These are phyloP conservation scores for Platyrinchus mystaceus DNA, from an alignment of 2,797 vertebrate species.

Conservation along the genomic window DNA sequence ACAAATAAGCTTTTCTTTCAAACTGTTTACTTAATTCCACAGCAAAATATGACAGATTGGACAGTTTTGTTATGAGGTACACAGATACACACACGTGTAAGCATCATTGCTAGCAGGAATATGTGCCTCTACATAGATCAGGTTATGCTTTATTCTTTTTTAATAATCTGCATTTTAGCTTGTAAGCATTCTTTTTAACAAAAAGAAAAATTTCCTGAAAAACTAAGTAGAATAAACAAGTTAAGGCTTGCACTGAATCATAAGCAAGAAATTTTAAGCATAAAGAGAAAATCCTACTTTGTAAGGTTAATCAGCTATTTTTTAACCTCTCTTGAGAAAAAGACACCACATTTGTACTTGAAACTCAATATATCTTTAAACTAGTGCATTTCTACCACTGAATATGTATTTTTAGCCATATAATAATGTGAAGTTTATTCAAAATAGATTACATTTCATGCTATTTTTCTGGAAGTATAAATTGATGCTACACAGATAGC, in stretches of 20 bases:
- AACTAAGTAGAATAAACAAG: not conserved
- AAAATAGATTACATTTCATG: not conserved
- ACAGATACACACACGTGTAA: not conserved
- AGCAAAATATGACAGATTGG: not conserved
- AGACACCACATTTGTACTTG: not conserved
- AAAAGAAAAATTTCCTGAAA: not conserved
- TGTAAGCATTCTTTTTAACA: not conserved
- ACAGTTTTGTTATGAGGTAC: not conserved
- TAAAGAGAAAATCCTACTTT: not conserved
- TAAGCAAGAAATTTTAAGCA: not conserved
- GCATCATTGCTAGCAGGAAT: not conserved
- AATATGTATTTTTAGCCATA: not conserved
- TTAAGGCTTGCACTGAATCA: not conserved
- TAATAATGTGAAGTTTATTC: not conserved
- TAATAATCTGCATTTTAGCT: not conserved
- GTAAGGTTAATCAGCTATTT: not conserved
- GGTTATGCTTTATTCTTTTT: not conserved
- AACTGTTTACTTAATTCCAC: not conserved
- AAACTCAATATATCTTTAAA: not conserved
- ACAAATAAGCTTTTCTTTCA: not conserved
- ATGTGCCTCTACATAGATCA: accelerated
- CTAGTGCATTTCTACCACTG: not conserved
- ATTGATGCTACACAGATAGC: not conserved
- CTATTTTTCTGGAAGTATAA: not conserved
- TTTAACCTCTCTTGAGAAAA: not conserved